Evolutionary conservation across 64 coral and sea anemone species (phyloP).

Genomic region (Catalaphyllia jardinei): DNA sequence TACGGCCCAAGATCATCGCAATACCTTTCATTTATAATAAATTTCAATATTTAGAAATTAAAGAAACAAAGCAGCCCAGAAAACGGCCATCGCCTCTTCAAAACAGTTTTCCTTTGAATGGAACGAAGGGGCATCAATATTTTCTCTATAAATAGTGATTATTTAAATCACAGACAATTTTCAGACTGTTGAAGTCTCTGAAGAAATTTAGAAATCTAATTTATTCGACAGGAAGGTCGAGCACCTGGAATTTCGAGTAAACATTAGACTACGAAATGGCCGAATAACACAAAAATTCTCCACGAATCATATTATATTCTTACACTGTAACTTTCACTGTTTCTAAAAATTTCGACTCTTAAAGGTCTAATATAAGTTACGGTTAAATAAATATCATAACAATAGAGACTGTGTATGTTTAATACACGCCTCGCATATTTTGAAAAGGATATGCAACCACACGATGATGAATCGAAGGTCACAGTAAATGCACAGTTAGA

Average conservation of each 20-base stretch:
- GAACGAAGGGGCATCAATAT: neutral
- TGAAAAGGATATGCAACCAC: constrained; percentile 37
- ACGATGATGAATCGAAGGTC: constrained; percentile 14
- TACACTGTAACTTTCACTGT: neutral
- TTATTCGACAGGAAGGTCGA: neutral
- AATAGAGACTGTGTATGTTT: constrained; percentile 21
- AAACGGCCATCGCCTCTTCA: neutral
- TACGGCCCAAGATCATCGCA: neutral
- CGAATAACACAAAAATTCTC: neutral
- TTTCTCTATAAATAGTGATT: neutral
- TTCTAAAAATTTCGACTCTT: neutral
- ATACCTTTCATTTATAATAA: neutral
- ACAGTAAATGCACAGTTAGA: constrained; percentile 35
- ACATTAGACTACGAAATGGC: neutral
- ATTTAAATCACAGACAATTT: neutral
- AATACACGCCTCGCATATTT: constrained; percentile 24
- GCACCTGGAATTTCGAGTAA: constrained; percentile 14
- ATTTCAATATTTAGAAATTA: constrained; percentile 6
- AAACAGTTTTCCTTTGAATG: neutral
- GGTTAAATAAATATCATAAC: constrained; percentile 40
- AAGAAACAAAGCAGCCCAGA: neutral
- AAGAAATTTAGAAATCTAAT: neutral
- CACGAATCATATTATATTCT: neutral
- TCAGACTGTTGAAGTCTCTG: neutral
- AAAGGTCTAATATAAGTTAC: constrained; percentile 4